Percentiles rank a stretch among this genome's conserved stretches.
Conservation (phyloP, 2,113 vertebrate genomes). For the Hippocampus comes region DNA sequence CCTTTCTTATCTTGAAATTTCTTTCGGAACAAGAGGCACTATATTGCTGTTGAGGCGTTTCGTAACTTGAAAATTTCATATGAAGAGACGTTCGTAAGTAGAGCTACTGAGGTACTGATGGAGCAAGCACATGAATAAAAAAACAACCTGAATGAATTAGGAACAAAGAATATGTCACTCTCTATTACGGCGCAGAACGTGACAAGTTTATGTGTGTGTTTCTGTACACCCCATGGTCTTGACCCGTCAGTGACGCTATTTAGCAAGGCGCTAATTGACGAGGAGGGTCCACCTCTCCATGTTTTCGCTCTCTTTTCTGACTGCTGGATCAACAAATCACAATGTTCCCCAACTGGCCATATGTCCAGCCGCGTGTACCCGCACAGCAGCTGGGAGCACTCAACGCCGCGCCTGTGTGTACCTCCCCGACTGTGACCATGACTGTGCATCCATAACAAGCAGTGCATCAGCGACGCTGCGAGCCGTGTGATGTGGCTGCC, state of each 20-base stretch:
- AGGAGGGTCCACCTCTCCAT: constrained; percentile 38
- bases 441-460: constrained; percentile 19
- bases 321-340: constrained; percentile 54
- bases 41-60: too few relatives aligned
- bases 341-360: constrained; percentile 58
- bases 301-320: constrained; percentile 45
- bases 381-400: constrained; percentile 54
- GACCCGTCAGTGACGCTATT: constrained; percentile 35
- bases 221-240: constrained; percentile 14
- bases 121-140: background rate
- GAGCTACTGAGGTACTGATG: background rate
- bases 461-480: constrained; percentile 1
- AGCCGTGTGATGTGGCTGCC: constrained; percentile 3
- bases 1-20: too few relatives aligned
- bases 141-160: background rate
- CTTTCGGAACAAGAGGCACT: too few relatives aligned
- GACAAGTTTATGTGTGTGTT: background rate
- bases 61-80: too few relatives aligned
- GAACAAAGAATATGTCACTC: constrained; percentile 25
- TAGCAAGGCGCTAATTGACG: constrained; percentile 50
- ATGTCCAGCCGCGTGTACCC: constrained; percentile 58
- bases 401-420: constrained; percentile 32
- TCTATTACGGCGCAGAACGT: constrained; percentile 10
- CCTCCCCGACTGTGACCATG: constrained; percentile 31
- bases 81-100: too few relatives aligned